Evolutionary conservation across 2,888 invertebrate genomes (phyloP), one percentile per base, ranked within the genome.

Genomic region (Micoletzkya japonica): DNA sequence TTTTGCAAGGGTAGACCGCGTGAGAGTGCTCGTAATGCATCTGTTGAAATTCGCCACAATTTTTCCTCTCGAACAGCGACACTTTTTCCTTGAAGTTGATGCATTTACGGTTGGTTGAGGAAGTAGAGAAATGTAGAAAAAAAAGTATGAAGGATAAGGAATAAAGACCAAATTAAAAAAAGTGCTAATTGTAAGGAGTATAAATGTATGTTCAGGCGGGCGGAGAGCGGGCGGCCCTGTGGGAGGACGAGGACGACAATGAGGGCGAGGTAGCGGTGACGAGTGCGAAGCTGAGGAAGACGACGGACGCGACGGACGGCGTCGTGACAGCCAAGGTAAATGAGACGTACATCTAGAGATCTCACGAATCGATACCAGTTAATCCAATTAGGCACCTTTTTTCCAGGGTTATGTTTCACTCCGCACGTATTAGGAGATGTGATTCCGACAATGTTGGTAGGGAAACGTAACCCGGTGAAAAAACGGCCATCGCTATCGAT

Each of bases 201-300:
- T 39, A 39, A 39, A 10, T 17, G 17, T 10, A 10, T 10, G 17
- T 59, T 59, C 37, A 59, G 59, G 59, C 26, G 20, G 17, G 26
- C 37, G 34, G n/a, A 10, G 54, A 36, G 17, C 36, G 14, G 26
- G 1, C 26, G 0, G 64, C 64, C 30, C 36, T 66, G 24, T 66
- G 64, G 64, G 36, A n/a, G 10, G 64, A 66, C 28, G 64, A 66
- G 36, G 64, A 66, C 28, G 64, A 66, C 10, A 54, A 66, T 26
- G 64, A 66, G 20, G 64, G 64, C 34, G 64, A 66, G 26, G 54
- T 54, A 10, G n/a, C n/a, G 10, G 17, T 59, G 59, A 44, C 20
- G 17, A 28, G 50, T 20, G 20, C 50, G 36, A 28, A 17, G 36
- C 54, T 66, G 54, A 66, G 54, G 44, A 66, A 28, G 20, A 37